Conservation (phyloP, 2,797 vertebrate species). For the Manis pentadactyla region DNA sequence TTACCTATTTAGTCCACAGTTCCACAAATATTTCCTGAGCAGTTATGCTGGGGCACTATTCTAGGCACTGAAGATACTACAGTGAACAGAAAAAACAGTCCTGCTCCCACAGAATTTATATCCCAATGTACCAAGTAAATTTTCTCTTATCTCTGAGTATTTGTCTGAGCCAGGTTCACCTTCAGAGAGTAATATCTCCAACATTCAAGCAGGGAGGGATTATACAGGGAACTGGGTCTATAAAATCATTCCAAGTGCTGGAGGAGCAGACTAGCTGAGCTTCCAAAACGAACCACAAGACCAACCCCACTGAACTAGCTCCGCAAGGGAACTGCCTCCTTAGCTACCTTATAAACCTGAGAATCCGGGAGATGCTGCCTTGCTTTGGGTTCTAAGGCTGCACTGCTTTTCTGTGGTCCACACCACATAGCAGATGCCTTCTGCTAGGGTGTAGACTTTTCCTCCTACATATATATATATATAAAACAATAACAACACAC, state of each 20-base stretch:
- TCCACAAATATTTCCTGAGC: neutral
- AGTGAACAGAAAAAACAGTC: neutral
- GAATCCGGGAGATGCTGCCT: neutral
- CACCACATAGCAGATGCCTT: neutral
- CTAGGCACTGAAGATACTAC: neutral
- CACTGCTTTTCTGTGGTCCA: neutral
- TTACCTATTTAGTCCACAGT: neutral
- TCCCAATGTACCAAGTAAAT: fast-evolving
- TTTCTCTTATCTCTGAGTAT: neutral
- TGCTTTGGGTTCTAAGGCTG: neutral
- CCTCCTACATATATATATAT: too few species aligned
- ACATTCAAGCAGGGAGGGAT: neutral
- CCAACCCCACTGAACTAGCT: neutral
- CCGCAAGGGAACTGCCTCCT: neutral
- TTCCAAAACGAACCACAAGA: neutral
- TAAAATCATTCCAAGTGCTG: neutral
- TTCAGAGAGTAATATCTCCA: neutral
- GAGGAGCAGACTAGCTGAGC: neutral
- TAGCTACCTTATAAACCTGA: neutral
- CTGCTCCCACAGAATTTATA: neutral
- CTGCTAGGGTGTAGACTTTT: too few species aligned
- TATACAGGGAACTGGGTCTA: neutral
- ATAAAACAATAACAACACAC: too few species aligned
- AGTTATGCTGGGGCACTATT: neutral
- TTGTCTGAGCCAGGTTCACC: neutral